Conservation (phyloP, 2,113 vertebrate species). For the Stigmatopora argus region DNA sequence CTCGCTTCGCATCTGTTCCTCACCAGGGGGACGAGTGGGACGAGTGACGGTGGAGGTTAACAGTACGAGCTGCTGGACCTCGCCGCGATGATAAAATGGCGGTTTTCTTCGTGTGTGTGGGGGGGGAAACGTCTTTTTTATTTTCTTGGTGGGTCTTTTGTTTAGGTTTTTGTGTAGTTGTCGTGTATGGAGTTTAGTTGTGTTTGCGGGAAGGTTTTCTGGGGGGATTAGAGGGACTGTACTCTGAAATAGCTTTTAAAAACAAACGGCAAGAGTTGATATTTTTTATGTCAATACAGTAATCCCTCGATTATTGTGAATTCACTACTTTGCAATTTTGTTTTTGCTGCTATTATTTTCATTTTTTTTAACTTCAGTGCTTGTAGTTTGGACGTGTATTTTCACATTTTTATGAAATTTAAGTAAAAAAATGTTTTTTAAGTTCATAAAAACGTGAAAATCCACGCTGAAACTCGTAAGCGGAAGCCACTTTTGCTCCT, state of each 20-base stretch:
- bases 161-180: neutral
- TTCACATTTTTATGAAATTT: too few relatives aligned
- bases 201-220: too few relatives aligned
- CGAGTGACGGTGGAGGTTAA: constrained; percentile 29
- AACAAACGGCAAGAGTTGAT: too few relatives aligned
- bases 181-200: too few relatives aligned
- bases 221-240: too few relatives aligned
- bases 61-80: constrained; percentile 28
- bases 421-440: neutral
- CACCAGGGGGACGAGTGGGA: constrained; percentile 35
- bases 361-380: neutral
- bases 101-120: constrained; percentile 8
- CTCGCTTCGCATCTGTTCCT: constrained; percentile 32
- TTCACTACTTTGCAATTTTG: neutral
- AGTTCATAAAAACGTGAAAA: too few relatives aligned
- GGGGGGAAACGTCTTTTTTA: neutral
- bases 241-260: too few relatives aligned
- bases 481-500: too few relatives aligned
- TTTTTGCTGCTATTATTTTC: neutral
- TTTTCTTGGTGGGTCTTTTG: neutral
- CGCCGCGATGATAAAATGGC: neutral
- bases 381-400: too few relatives aligned
- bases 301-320: too few relatives aligned
- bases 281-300: too few relatives aligned
- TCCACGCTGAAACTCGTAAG: too few relatives aligned